Base-by-base conservation (phyloP, 2,888 invertebrate genomes). In the Endotricha flammealis region DNA sequence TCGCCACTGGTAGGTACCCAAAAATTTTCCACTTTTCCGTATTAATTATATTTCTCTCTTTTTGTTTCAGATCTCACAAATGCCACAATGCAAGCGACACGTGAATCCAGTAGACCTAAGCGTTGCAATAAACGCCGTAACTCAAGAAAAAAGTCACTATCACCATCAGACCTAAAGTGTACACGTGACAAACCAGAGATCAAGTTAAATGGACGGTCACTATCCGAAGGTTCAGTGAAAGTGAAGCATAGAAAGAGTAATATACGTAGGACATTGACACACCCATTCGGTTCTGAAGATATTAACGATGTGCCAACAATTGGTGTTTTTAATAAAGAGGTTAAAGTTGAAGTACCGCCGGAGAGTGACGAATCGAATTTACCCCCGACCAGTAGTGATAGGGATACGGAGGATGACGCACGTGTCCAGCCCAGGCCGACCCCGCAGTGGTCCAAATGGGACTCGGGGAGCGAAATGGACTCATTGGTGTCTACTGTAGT, bases 401-500 rank as follows among this genome's bases (percentile, higher is more conserved):
- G 86, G 49, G 87, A 86, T 41, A 86, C 87, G n/a, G 85, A 86
- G 53, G 86, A 86, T 39, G 87, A 87, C 48, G 73, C 61, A 2
- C 57, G 81, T 12, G 69, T 69, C 31, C 49, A 70, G 38, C 59
- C 66, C 13, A 71, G 68, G 48, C 69, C 74, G 11, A 58, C 64
- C 12, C 64, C 66, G 16, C 61, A 62, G 25, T 65, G 83, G 49
- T 65, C 85, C 6, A 57, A 86, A 9, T 86, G 86, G 79, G 87
- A 87, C 43, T 85, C 87, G 0, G 86, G 86, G 1, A 87, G 82
- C 49, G 88, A 88, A 45, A 81, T 88, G 75, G 91, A 91, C 58
- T 89, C 90, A 6, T 63, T 90, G 31, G 90, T 90, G 46, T 90
- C 91, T 4, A 89, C 89, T 1, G 89, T 91, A 6, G 91, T 91